Percentiles rank a stretch among this genome's conserved stretches.
Conservation (phyloP, 2,113 vertebrate genomes). For the Toxotes chatareus region DNA sequence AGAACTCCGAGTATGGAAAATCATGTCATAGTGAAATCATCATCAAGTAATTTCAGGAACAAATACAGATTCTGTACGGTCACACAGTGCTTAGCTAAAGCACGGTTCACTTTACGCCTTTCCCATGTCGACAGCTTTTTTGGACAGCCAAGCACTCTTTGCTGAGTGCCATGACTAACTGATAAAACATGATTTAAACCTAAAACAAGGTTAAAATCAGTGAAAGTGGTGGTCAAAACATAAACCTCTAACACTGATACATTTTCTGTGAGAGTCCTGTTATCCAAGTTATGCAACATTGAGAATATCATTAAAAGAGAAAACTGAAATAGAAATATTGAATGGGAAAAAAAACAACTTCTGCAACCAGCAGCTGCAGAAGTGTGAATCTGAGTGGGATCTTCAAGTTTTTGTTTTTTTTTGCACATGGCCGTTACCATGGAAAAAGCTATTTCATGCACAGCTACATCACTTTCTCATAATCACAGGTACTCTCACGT, state of each 20-base stretch:
- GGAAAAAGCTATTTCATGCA: background rate
- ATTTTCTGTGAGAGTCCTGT: no score
- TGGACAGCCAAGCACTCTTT: background rate
- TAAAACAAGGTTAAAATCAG: no score
- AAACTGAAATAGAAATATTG: no score
- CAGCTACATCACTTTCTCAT: background rate
- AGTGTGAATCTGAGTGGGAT: no score
- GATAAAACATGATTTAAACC: no score
- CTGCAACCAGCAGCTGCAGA: no score
- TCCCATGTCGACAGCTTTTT: background rate
- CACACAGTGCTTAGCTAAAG: background rate
- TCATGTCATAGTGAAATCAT: constrained; percentile 29
- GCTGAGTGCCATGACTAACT: no score
- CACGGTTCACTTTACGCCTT: background rate
- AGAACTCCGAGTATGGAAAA: constrained; percentile 41
- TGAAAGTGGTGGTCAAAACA: no score
- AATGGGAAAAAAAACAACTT: no score
- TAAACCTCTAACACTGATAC: no score
- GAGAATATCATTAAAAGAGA: background rate
- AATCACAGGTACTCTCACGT: background rate
- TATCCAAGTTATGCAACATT: background rate
- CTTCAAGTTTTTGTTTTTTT: no score
- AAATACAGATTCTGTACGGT: background rate
- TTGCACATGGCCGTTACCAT: no score
- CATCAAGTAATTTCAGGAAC: constrained; percentile 30